Conservation (phyloP, 1,140 invertebrate species). For the Musca domestica region DNA sequence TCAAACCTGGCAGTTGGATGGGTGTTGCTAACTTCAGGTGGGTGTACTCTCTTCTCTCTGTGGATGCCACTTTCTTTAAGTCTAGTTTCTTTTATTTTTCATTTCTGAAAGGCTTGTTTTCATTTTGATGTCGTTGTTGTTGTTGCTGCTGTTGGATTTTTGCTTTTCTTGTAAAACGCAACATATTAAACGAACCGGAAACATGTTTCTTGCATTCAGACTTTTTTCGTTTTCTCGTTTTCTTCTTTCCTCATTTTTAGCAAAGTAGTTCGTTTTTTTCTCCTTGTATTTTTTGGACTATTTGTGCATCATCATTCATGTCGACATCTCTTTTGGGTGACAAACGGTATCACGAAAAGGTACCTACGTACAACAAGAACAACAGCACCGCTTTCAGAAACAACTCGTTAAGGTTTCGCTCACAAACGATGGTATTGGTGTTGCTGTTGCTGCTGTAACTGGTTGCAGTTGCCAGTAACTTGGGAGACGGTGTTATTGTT, state of each 20-base stretch:
- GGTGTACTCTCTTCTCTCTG: background rate
- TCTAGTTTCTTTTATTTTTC: background rate
- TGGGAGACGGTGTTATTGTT: slow-evolving; percentile 9
- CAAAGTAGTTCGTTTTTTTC: no score
- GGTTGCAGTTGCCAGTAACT: background rate
- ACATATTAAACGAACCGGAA: slow-evolving; percentile 20
- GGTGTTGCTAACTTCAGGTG: slow-evolving; percentile 3
- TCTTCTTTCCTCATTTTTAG: no score
- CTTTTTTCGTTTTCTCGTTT: background rate
- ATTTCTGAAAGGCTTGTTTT: slow-evolving; percentile 9
- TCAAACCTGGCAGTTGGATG: background rate
- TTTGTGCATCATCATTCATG: slow-evolving; percentile 16
- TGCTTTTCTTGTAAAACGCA: slow-evolving; percentile 9
- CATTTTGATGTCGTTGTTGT: background rate
- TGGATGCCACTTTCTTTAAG: background rate
- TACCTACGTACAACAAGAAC: slow-evolving; percentile 5
- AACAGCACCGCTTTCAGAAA: background rate
- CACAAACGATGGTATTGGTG: no score
- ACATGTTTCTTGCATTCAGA: background rate
- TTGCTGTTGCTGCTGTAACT: background rate
- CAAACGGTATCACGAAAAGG: slow-evolving; percentile 7
- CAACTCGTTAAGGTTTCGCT: slow-evolving; percentile 4
- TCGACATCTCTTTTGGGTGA: slow-evolving; percentile 13
- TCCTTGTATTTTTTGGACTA: background rate
- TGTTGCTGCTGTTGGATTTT: background rate